Conservation (phyloP, 2,888 invertebrate species). For the Micoletzkya japonica region DNA sequence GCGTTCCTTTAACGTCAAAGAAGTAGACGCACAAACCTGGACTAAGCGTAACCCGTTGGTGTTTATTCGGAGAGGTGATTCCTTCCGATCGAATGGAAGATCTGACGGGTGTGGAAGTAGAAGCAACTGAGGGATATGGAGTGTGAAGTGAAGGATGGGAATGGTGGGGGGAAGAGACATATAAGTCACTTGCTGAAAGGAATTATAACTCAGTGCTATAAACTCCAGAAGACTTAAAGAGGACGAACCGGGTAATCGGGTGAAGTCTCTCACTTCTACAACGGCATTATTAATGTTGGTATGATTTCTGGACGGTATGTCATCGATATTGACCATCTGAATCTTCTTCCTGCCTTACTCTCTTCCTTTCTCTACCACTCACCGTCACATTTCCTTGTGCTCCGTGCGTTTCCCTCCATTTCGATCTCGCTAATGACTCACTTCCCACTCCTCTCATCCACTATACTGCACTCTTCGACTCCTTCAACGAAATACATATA, state of each 20-base stretch:
- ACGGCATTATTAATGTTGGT: constrained; percentile 9
- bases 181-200: constrained; percentile 17
- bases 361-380: constrained; percentile 8
- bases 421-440: no score
- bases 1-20: no score
- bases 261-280: constrained; percentile 23
- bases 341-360: neutral
- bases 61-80: constrained; percentile 30
- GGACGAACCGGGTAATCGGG: neutral
- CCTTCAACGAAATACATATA: no score
- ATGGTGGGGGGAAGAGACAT: constrained; percentile 14
- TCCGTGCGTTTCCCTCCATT: no score
- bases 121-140: constrained; percentile 10
- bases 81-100: constrained; percentile 32
- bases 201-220: neutral
- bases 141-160: constrained; percentile 7
- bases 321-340: no score
- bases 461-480: no score
- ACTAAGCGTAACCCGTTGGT: constrained; percentile 35
- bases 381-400: no score
- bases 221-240: neutral
- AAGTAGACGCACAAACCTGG: constrained; percentile 30
- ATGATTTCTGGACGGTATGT: no score
- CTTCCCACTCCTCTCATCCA: no score
- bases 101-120: constrained; percentile 14